phyloP scores from a whole-genome alignment of 2,888 invertebrate genomes.

The Tenthredo mesomela region DNA sequence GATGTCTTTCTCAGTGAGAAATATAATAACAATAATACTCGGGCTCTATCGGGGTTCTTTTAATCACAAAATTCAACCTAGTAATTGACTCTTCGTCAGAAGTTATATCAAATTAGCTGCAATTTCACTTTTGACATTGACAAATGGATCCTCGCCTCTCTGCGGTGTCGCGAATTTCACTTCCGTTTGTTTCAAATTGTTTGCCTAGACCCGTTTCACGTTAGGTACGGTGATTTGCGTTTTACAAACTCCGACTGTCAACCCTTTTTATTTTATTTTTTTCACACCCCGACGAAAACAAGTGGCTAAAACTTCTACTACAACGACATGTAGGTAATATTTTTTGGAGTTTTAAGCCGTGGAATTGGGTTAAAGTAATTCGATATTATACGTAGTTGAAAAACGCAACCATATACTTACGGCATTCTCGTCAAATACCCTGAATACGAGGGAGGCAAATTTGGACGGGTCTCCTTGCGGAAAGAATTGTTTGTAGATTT shows the following conservation, averaged over 20 bases:
- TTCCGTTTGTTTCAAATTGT: background rate
- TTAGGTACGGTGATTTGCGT: background rate
- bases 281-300: background rate
- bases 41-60: background rate
- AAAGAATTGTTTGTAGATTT: conserved; percentile 99
- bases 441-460: conserved; percentile 98
- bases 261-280: conserved; percentile 3
- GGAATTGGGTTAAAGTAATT: background rate
- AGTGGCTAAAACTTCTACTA: background rate
- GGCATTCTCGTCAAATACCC: conserved; percentile 99
- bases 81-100: background rate
- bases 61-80: background rate
- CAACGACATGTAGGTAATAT: background rate
- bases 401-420: conserved; percentile 81
- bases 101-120: conserved; percentile 15
- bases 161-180: background rate
- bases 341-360: background rate
- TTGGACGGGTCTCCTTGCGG: conserved; percentile 99
- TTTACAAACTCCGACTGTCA: background rate
- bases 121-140: conserved; percentile 20
- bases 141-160: background rate
- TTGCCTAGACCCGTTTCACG: background rate
- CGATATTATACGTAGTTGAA: background rate
- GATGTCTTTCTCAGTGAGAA: background rate
- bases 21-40: background rate